Evolutionary conservation across 2,113 vertebrate species (phyloP).

Genomic region (Syrrhaptes paradoxus): DNA sequence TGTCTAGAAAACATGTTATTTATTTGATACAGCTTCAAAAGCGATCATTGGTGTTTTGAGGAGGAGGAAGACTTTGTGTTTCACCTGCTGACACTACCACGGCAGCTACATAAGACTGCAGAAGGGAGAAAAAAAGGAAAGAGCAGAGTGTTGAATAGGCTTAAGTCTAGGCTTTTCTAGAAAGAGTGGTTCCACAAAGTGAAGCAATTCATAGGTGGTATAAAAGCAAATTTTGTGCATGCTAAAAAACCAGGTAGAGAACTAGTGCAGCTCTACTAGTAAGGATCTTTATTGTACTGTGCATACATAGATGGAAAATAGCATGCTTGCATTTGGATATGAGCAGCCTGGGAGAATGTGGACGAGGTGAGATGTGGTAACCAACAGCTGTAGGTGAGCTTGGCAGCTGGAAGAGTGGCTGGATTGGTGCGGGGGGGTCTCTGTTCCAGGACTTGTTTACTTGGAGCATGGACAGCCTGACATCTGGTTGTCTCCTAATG

Average conservation of each 20-base stretch:
- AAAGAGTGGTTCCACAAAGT: neutral
- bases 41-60: neutral
- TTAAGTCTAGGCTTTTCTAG: neutral
- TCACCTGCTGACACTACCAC: neutral
- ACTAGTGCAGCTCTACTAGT: neutral
- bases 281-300: neutral
- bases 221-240: neutral
- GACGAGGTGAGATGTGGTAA: neutral
- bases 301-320: neutral
- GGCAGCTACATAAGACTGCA: neutral
- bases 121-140: neutral
- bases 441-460: neutral
- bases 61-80: neutral
- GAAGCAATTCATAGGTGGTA: neutral
- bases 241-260: neutral
- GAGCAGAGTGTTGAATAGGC: neutral
- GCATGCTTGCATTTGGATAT: neutral
- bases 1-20: neutral
- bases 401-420: neutral
- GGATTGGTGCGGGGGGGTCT: neutral
- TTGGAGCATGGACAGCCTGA: neutral
- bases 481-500: neutral
- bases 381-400: neutral
- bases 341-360: neutral
- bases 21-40: neutral